phyloP scores from a whole-genome alignment of 2,888 invertebrate species.

The Quadroppia sp. region DNA sequence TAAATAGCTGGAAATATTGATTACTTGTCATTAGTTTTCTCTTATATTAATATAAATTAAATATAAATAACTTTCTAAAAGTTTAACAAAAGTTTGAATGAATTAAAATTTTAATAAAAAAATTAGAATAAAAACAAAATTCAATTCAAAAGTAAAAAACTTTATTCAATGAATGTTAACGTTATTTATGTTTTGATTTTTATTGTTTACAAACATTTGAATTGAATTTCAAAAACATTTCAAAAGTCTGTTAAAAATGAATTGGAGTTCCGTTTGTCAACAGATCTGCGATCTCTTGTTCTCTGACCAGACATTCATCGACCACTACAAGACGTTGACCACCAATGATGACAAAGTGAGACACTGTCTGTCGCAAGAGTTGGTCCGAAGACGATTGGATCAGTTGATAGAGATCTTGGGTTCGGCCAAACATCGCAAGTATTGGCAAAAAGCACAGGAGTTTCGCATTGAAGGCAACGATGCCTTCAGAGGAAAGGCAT shows the following conservation, averaged over 20 bases:
- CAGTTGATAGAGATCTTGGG: conserved; percentile 42
- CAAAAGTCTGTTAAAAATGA: conserved; percentile 3
- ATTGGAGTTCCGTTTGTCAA: conserved; percentile 27
- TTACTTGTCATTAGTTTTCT: too few species aligned
- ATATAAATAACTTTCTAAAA: too few species aligned
- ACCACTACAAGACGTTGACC: conserved; percentile 43
- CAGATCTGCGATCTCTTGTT: neutral
- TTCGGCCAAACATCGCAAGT: conserved; percentile 46
- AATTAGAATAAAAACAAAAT: too few species aligned
- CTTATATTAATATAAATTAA: too few species aligned
- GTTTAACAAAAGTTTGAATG: too few species aligned
- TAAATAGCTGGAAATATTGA: too few species aligned
- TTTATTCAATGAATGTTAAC: neutral
- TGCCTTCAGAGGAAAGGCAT: conserved; percentile 45
- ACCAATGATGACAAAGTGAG: conserved; percentile 45
- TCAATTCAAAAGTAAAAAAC: too few species aligned
- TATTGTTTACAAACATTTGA: neutral
- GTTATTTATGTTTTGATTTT: neutral
- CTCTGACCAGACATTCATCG: neutral
- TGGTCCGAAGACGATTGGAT: conserved; percentile 26
- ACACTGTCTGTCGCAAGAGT: conserved; percentile 45
- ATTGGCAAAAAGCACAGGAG: conserved; percentile 47
- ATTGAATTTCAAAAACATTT: neutral
- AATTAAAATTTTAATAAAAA: too few species aligned
- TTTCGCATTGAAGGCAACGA: conserved; percentile 47